Evolutionary conservation across 2,797 vertebrate genomes (phyloP), one percentile per base, ranked within the genome.

Genomic region (Helostoma temminkii): DNA sequence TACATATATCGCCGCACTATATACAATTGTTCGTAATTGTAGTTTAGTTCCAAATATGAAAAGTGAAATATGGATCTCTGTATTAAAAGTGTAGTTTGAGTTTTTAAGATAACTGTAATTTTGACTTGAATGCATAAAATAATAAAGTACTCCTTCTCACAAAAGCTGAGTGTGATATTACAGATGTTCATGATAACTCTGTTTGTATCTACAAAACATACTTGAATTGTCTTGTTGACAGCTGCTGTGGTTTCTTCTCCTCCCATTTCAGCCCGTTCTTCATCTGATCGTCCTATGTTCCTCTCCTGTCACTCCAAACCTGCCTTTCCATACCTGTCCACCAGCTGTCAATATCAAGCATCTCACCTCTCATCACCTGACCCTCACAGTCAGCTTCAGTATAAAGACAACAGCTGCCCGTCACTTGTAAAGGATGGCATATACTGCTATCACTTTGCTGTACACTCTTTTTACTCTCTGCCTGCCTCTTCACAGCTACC

Each of bases 321-420:
- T 53, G 41, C 48, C 53, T 66, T 55, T 59, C 22, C 57, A 53
- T 73, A 75, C 24, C 26, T 63, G 47, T 58, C 49, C 52, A 55
- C 28, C 43, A 18, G 36, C 39, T 15, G 6, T 47, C 34, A 69
- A 9, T 2, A 55, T 56, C 41, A 42, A 47, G 43, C 63, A 9
- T 36, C 25, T 19, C 1, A 0, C 55, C 47, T 50, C 53, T 61
- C 26, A 30, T 57, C 76, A 45, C n/a, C 47, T 60, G 49, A 62
- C 55, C 56, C 22, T 36, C 9, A 3, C n/a, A 42, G 50, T 41
- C 34, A 48, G 45, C 18, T 19, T 67, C 16, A 5, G 50, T 3
- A 10, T 47, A 46, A 43, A 55, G 61, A 59, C 24, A 21, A 14
- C 64, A 63, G 60, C 66, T 30, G 42, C 39, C 21, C 52, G 60